Percentiles rank a stretch among this genome's conserved stretches.
Conservation (phyloP, 2,888 invertebrate genomes). For the Pristionchus mayeri region DNA sequence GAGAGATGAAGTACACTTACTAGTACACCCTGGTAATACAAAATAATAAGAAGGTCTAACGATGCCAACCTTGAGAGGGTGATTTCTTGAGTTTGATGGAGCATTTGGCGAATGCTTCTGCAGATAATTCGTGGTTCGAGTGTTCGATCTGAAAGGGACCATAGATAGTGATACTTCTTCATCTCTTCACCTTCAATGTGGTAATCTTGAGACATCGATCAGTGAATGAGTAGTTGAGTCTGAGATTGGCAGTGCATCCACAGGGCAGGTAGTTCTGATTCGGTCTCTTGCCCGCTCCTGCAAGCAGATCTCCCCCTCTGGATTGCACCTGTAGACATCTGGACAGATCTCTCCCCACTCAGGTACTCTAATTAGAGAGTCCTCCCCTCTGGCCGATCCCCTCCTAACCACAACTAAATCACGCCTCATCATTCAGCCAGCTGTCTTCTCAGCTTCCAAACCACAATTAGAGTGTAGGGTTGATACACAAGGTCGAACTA, state of each 20-base stretch:
- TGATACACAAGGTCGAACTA: conserved; percentile 21
- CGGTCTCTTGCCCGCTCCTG: conserved; percentile 73
- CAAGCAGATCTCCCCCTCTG: neutral
- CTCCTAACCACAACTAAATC: conserved; percentile 36
- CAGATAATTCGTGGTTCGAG: conserved; percentile 28
- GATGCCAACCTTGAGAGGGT: neutral
- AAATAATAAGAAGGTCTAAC: neutral
- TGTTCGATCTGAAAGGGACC: neutral
- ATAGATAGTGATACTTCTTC: neutral
- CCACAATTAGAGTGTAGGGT: conserved; percentile 43
- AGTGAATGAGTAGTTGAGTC: conserved; percentile 64
- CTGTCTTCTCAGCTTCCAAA: neutral
- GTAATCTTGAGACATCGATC: conserved; percentile 44
- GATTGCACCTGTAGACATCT: neutral
- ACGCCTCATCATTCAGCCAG: conserved; percentile 41
- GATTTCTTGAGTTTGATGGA: conserved; percentile 17
- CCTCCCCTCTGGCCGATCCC: neutral
- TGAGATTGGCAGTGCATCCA: conserved; percentile 72
- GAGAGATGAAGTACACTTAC: no score
- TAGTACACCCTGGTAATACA: no score
- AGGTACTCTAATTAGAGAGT: neutral
- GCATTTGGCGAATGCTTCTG: conserved; percentile 14
- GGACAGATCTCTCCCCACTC: conserved; percentile 30
- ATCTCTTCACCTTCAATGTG: conserved; percentile 34
- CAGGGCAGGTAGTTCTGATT: conserved; percentile 75